phyloP scores from a whole-genome alignment of 2,888 invertebrate species.

The Diarsia rubi region DNA sequence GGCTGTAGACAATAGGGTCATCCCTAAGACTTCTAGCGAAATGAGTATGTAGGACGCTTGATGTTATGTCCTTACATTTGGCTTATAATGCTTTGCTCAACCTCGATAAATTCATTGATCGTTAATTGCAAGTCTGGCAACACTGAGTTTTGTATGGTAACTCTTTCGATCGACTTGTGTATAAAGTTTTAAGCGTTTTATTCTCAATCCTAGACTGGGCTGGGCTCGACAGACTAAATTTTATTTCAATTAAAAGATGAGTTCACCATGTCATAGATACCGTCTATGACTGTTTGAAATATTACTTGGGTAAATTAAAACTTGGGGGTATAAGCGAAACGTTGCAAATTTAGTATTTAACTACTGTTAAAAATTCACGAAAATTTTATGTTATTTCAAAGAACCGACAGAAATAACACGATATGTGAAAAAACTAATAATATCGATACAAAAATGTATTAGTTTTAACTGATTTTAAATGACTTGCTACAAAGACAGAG shows the following conservation, averaged over 20 bases:
- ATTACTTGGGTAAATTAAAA: neutral
- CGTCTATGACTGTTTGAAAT: neutral
- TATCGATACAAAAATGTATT: no score
- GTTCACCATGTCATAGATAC: neutral
- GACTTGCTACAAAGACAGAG: no score
- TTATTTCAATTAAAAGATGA: neutral
- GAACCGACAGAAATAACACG: no score
- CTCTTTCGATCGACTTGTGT: slow-evolving; percentile 26
- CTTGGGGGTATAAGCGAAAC: no score
- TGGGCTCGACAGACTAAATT: slow-evolving; percentile 20
- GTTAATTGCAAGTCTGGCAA: slow-evolving; percentile 19
- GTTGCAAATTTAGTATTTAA: no score
- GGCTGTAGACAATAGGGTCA: no score
- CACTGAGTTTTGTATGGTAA: slow-evolving; percentile 4
- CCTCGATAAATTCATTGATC: neutral
- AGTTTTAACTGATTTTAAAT: no score
- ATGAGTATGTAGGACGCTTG: neutral
- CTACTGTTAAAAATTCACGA: no score
- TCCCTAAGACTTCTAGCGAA: neutral
- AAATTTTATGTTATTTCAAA: no score
- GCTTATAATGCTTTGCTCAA: no score
- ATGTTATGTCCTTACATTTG: neutral
- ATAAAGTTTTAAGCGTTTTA: slow-evolving; percentile 22
- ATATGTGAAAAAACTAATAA: no score
- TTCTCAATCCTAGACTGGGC: slow-evolving; percentile 16